Base-by-base conservation (phyloP, 2,888 invertebrate species). In the Catocala fraxini region DNA sequence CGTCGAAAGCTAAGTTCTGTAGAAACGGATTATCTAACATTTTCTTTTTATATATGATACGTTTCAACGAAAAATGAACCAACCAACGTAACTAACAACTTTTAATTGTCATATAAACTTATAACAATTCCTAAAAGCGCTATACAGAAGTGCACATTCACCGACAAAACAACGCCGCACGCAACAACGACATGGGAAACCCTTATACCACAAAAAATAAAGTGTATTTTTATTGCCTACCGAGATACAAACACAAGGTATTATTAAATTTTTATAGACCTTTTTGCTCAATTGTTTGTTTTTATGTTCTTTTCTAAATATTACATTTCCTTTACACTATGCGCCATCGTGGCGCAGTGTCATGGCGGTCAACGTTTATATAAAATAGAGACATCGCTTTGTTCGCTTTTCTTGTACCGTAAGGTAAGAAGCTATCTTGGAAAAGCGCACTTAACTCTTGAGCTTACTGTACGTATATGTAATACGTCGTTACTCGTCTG, bases 251-350 rank as follows among this genome's bases (percentile, higher is more conserved):
- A 70, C 69, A 68, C 56, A 51, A 61, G 65, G 69, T 74, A 68
- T 74, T 77, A 77, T 77, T 61, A 74, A 69, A 68, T 65, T 74
- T 71, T 77, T 77, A 77, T 69, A 59, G 71, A 45, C 66, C 65
- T 71, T 71, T 76, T 67, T 75, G 57, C 74, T 59, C 65, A 61
- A 74, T 71, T 74, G 74, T 74, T 77, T 71, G 67, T 69, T 77
- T 74, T 77, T 69, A 74, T 74, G 52, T 63, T 65, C 47, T 71
- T 62, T 71, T 62, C 62, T 68, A 68, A 73, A 73, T 73, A 66
- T 68, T 71, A 71, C 64, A 63, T 68, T 70, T 63, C 56, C 58
- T 10, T 43, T 58, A 57, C 43, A 60, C 56, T 46, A 47, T 52
- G 43, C 48, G 47, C 35, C 10, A 42, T 41, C 5, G 33, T 10